Percentiles rank a stretch among this genome's conserved stretches.
These are phyloP conservation scores for Gulo gulo DNA, from an alignment of 2,113 vertebrate genomes.

Conservation along the genomic window DNA sequence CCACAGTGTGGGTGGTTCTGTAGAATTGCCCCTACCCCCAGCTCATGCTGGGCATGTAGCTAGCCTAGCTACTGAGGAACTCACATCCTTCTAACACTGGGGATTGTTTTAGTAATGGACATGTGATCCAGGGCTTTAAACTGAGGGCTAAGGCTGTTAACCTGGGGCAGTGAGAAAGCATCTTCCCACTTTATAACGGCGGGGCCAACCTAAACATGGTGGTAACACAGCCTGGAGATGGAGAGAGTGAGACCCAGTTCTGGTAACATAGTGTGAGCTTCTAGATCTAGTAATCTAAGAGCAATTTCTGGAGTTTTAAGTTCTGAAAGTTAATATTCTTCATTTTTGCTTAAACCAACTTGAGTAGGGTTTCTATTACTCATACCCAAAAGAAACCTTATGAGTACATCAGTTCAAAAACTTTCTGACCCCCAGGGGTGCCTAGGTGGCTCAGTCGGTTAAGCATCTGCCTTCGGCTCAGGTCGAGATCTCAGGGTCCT, in stretches of 20 bases:
- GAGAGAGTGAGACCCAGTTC: accelerated
- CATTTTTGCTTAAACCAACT: background rate
- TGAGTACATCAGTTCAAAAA: background rate
- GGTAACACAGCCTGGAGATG: background rate
- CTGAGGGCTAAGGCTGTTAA: background rate
- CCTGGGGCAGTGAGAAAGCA: background rate
- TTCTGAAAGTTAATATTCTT: background rate
- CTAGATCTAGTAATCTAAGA: background rate
- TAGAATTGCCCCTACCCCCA: accelerated
- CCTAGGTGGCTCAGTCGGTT: no score
- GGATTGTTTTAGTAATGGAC: accelerated
- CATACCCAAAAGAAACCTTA: background rate
- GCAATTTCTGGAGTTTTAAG: background rate
- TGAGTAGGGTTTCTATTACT: background rate
- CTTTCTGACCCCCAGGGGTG: background rate
- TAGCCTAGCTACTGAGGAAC: background rate
- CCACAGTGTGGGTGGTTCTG: background rate
- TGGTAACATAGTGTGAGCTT: background rate
- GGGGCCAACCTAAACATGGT: accelerated
- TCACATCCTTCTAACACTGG: background rate
- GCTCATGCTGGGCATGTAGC: accelerated
- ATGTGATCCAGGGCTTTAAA: accelerated
- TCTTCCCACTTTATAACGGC: accelerated
- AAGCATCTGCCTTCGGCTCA: no score
- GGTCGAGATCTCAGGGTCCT: no score